Evolutionary conservation across 2,113 vertebrate species (phyloP).

Genomic region (Equus quagga): DNA sequence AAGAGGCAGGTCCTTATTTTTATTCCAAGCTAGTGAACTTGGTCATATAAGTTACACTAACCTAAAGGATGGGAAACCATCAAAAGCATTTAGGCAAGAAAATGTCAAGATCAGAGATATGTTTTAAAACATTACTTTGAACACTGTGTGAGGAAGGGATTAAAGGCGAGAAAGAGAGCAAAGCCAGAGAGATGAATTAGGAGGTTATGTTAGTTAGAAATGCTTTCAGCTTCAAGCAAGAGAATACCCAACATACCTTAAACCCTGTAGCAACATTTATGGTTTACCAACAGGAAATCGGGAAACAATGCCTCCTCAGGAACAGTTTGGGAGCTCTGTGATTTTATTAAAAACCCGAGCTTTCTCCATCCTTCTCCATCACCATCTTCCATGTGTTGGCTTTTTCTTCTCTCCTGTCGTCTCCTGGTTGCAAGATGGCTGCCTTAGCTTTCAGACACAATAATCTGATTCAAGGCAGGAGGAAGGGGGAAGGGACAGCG

Average conservation of each 20-base stretch:
- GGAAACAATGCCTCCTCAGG: background rate
- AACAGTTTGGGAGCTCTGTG: background rate
- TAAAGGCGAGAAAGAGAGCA: background rate
- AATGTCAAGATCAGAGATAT: background rate
- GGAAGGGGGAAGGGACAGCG: background rate
- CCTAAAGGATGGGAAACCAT: background rate
- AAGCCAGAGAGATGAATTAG: conserved; percentile 8
- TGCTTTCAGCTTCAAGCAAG: background rate
- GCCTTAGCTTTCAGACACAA: background rate
- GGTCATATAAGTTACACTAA: background rate
- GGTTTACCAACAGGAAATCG: conserved; percentile 27
- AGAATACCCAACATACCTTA: background rate
- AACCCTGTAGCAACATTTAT: background rate
- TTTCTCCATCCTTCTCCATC: background rate
- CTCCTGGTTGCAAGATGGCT: background rate
- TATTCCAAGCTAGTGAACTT: background rate
- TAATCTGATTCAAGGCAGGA: background rate
- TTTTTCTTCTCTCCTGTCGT: background rate
- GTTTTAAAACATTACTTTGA: background rate
- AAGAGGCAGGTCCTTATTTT: background rate
- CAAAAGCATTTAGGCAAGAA: background rate
- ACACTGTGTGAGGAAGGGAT: background rate
- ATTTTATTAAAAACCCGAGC: background rate
- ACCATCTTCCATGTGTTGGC: background rate
- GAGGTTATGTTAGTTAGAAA: background rate